Conservation (phyloP, 2,113 vertebrate species). For the Cepphus grylle region DNA sequence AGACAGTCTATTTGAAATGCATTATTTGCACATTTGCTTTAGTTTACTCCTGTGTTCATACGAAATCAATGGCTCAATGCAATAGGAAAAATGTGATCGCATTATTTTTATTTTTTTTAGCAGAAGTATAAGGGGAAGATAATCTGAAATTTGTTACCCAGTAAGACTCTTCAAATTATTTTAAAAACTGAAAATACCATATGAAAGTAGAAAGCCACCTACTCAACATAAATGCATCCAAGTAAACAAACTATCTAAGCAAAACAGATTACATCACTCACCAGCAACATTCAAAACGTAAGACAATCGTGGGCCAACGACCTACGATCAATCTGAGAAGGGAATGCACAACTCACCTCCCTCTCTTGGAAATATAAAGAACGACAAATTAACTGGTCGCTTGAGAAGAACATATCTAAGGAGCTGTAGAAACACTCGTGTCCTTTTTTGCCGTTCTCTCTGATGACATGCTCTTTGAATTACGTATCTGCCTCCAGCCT, state of each 20-base stretch:
- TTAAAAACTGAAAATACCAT: background rate
- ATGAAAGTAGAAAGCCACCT: background rate
- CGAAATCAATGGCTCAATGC: background rate
- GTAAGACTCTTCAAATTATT: background rate
- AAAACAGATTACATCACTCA: background rate
- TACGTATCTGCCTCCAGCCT: slow-evolving; percentile 21
- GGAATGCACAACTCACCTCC: background rate
- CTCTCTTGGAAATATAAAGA: background rate
- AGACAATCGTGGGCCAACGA: background rate
- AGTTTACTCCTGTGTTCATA: background rate
- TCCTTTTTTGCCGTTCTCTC: background rate
- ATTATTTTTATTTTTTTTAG: background rate
- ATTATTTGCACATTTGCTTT: background rate
- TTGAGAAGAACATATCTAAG: background rate
- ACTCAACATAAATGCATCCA: background rate
- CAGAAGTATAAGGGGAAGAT: background rate
- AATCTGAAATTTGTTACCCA: background rate
- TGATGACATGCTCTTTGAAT: slow-evolving; percentile 1
- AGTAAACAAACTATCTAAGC: background rate
- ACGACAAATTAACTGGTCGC: background rate
- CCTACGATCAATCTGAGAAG: background rate
- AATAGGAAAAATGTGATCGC: background rate
- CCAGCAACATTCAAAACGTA: background rate
- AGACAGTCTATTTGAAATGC: background rate
- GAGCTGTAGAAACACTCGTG: background rate